phyloP scores from a whole-genome alignment of 2,113 vertebrate species.

The Lepidothrix coronata region DNA sequence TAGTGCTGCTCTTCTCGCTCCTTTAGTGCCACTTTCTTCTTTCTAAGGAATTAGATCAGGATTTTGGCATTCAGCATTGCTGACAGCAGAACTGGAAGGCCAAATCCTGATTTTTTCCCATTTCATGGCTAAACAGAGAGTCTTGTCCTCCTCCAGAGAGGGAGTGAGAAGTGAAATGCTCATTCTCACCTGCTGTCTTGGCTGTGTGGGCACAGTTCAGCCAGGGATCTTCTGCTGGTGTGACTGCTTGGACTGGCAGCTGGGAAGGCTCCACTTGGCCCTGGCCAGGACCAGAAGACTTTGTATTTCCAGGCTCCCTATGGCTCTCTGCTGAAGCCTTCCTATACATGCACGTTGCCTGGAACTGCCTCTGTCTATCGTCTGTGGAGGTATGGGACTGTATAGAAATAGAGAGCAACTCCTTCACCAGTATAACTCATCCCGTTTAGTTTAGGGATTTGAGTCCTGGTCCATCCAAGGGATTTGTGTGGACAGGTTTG shows the following conservation, averaged over 20 bases:
- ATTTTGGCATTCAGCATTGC: neutral
- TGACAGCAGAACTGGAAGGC: neutral
- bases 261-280: neutral
- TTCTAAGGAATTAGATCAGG: neutral
- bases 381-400: accelerated
- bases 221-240: neutral
- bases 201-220: neutral
- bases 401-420: neutral
- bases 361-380: neutral
- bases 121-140: neutral
- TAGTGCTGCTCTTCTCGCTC: neutral
- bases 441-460: neutral
- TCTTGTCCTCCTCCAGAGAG: neutral
- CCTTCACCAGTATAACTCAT: neutral
- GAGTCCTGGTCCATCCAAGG: neutral
- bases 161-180: neutral
- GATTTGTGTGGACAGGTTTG: neutral
- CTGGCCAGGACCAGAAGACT: neutral
- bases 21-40: neutral
- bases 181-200: neutral
- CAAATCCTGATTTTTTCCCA: neutral
- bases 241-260: neutral
- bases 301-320: neutral
- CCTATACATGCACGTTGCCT: neutral
- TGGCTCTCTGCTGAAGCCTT: neutral